Evolutionary conservation across 2,888 invertebrate species (phyloP).

Genomic region (Heliconius sara): DNA sequence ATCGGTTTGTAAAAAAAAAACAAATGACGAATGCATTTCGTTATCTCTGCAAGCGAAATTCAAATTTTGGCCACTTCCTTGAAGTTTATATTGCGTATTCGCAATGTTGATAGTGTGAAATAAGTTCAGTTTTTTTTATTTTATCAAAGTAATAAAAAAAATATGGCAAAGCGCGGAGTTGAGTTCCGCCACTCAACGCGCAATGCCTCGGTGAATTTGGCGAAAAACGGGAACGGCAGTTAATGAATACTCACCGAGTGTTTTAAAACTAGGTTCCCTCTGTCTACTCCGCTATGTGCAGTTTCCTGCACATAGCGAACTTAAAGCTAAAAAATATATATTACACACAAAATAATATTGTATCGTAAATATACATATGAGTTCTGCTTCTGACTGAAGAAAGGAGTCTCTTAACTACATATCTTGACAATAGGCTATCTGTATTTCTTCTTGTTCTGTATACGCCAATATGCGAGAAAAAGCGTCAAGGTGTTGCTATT

Average conservation of each 20-base stretch:
- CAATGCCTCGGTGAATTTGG: neutral
- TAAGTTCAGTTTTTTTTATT: neutral
- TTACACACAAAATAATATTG: neutral
- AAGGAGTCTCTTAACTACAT: neutral
- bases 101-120: neutral
- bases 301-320: too few relatives aligned
- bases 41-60: conserved; percentile 48
- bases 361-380: too few relatives aligned
- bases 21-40: conserved; percentile 69
- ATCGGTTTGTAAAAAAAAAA: conserved; percentile 52
- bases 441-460: too few relatives aligned
- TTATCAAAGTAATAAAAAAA: neutral
- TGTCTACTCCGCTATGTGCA: neutral
- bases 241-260: neutral
- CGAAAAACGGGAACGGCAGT: neutral
- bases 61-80: conserved; percentile 20
- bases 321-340: neutral
- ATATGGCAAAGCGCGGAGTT: neutral
- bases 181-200: neutral
- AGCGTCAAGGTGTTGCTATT: neutral
- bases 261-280: neutral
- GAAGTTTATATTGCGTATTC: neutral
- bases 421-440: too few relatives aligned
- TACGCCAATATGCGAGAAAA: too few relatives aligned
- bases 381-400: neutral